Evolutionary conservation across 2,888 invertebrate genomes (phyloP), one percentile per base, ranked within the genome.

Genomic region (Gibbula magus): DNA sequence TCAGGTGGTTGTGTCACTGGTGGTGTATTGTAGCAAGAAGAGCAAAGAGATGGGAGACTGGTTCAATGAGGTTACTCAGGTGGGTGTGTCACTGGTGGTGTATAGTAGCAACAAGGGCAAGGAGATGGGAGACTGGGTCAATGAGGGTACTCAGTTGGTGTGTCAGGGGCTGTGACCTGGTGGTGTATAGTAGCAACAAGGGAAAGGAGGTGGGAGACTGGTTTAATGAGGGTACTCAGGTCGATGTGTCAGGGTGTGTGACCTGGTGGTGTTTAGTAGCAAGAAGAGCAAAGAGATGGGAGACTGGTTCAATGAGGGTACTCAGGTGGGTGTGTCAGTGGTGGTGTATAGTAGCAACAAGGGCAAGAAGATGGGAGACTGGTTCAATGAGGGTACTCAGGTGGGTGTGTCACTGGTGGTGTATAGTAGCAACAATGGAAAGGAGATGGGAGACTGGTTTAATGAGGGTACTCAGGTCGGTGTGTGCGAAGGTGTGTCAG

Each of bases 241-340:
- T 35, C 4, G 35, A 7, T 35, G 4, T 35, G 35, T 90, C 32
- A 89, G 90, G 18, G 89, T 89, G 2, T 85, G 89, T 79, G 89
- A 89, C 79, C 82, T 90, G 3, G 85, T 86, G 52, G 86, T 86
- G 3, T 85, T 89, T 74, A 73, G 77, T 22, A 83, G 82, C 52
- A 79, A 80, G 52, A 80, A 83, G 76, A 86, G 85, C 16, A 86
- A 87, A 70, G 87, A 89, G 35, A 78, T 89, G 53, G 89, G 89
- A 67, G 88, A 89, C 25, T 88, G 87, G 87, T 86, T 89, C 70
- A 84, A 81, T 75, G 87, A 89, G 51, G 79, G 84, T 10, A 29
- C 82, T 16, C 83, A 86, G 84, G 88, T 88, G 80, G 39, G 61
- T 67, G 35, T 18, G 16, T 54, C 10, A 22, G 35, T 35, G 35